Base-by-base conservation (phyloP, 2,113 vertebrate species). In the Genyomyrus donnyi region DNA sequence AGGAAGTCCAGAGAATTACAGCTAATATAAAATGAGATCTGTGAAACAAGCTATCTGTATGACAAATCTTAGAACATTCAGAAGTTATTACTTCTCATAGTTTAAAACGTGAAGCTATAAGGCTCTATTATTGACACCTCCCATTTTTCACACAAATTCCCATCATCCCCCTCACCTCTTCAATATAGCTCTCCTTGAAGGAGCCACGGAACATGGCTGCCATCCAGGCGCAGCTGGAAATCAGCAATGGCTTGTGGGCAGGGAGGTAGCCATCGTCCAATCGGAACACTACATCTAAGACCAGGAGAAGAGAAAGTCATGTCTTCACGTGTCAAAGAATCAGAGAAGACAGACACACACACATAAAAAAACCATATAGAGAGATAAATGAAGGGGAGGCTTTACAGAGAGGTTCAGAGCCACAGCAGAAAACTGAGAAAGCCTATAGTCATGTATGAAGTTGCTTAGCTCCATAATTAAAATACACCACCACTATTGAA, bases 141-240 rank as follows among this genome's bases (percentile, higher is more conserved):
- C 10, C 49, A 53, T 35, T 31, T 52, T 85, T 49, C 31, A 50
- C 7, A 19, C 50, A 35, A 56, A 56, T 21, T 56, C 87, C 27
- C 35, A 46, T 27, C 39, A 74, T 19, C 31, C 39, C n/a, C 27
- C 94, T 95, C 92, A 98, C 97, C 96, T 97, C 96, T 0, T 96
- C 91, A 0, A 96, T 94, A 85, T 97, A 97, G 94, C 97, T 98
- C 93, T 98, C 97, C 89, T 97, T 96, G 92, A 98, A 98, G 24
- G 97, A 96, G 45, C 97, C 97, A 1, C 97, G 96, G 93, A 98
- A 98, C 97, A 98, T 97, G 91, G 97, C 97, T 1, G 97, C 96
- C 97, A 98, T 98, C 97, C 97, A 98, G 93, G 97, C 97, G 0
- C 97, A 98, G 95, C 97, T 97, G 0, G 97, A 96, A 45, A 98